A percentile compares a stretch with the other conserved stretches of the same genome.
phyloP scores from a whole-genome alignment of 2,797 vertebrate species.

The Diglossa cyanea region DNA sequence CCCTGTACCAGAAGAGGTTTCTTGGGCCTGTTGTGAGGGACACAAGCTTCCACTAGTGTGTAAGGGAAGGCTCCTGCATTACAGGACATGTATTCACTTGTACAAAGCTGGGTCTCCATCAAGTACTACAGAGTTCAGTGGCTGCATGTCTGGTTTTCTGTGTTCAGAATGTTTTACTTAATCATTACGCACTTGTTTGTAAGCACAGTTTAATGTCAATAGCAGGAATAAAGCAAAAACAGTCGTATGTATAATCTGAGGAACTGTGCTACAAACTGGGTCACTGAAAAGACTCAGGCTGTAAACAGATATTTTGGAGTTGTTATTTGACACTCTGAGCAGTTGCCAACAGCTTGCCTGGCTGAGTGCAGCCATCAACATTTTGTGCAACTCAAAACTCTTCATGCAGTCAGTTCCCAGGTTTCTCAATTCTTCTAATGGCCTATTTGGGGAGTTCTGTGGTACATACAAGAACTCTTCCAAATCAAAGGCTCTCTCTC shows the following conservation, averaged over 20 bases:
- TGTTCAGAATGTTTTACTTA: neutral
- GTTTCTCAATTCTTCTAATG: neutral
- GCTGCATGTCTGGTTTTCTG: neutral
- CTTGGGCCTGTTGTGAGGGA: neutral
- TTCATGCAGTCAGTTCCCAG: neutral
- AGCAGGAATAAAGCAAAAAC: neutral
- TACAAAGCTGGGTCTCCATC: neutral
- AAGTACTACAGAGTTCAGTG: neutral
- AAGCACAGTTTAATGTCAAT: neutral
- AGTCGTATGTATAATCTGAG: neutral
- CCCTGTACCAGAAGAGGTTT: neutral
- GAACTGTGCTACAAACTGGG: neutral
- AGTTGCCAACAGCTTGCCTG: neutral
- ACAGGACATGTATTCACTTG: accelerated
- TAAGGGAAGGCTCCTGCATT: neutral
- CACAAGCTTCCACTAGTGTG: accelerated
- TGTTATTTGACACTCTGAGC: neutral
- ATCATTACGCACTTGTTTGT: neutral
- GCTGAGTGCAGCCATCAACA: neutral
- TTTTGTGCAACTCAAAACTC: neutral
- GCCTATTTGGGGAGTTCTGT: neutral
- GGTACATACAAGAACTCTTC: neutral
- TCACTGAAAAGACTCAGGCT: neutral
- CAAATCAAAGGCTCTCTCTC: neutral
- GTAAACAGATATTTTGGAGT: neutral